Evolutionary conservation across 2,113 vertebrate species (phyloP).

Genomic region (Corythoichthys haematopterus): DNA sequence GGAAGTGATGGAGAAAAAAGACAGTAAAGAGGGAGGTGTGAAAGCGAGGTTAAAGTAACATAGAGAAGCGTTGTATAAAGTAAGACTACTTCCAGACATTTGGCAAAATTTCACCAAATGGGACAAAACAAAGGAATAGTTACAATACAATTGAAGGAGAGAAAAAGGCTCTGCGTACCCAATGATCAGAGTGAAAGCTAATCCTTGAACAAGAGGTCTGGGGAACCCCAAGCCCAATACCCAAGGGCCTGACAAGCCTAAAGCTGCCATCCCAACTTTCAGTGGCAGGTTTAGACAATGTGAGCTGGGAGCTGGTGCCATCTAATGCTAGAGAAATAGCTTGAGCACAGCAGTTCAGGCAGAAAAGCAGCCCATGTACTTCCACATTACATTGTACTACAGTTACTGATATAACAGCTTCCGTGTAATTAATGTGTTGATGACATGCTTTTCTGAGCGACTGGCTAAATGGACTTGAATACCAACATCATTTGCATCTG

Average conservation of each 20-base stretch:
- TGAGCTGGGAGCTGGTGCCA: conserved; percentile 47
- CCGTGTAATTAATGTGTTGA: conserved; percentile 14
- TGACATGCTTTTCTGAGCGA: conserved; percentile 16
- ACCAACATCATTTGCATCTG: conserved; percentile 28
- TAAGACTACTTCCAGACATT: conserved; percentile 49
- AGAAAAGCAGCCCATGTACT: conserved; percentile 23
- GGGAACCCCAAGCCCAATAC: conserved; percentile 63
- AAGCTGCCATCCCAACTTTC: conserved; percentile 60
- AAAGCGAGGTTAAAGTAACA: conserved; percentile 25
- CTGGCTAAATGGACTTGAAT: conserved; percentile 24
- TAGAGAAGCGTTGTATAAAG: conserved; percentile 31
- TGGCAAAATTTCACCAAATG: conserved; percentile 56
- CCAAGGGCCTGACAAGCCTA: conserved; percentile 60
- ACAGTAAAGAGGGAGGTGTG: conserved; percentile 17
- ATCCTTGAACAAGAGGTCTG: conserved; percentile 68
- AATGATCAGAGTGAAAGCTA: conserved; percentile 66
- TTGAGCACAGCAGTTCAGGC: conserved; percentile 32
- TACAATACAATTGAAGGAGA: conserved; percentile 34
- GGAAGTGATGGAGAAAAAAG: conserved; percentile 53
- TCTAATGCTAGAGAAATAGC: conserved; percentile 38
- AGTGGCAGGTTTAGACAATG: conserved; percentile 60
- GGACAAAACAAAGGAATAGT: conserved; percentile 62
- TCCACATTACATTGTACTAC: conserved; percentile 20
- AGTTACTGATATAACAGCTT: conserved; percentile 36
- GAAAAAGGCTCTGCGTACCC: conserved; percentile 50